Evolutionary conservation across 2,797 vertebrate species (phyloP).

Genomic region (Pseudotriccus pelzelni): DNA sequence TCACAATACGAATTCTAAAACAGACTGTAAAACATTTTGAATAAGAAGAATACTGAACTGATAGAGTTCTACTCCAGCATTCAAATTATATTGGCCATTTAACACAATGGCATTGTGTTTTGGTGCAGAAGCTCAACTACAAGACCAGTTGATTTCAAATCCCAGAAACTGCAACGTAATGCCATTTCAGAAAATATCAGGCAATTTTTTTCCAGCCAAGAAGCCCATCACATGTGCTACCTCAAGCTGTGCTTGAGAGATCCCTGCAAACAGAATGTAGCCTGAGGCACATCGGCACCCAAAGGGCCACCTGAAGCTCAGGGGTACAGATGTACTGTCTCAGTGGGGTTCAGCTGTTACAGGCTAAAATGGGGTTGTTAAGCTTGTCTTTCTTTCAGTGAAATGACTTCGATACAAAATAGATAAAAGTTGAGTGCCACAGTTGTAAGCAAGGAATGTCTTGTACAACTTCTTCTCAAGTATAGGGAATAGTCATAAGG

Average conservation of each 20-base stretch:
- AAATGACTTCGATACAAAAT: background rate
- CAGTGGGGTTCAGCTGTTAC: background rate
- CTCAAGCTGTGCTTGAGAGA: background rate
- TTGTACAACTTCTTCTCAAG: background rate
- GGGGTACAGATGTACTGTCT: background rate
- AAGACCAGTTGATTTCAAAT: background rate
- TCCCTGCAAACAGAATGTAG: background rate
- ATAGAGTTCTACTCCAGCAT: background rate
- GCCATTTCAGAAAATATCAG: background rate
- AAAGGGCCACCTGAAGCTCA: background rate
- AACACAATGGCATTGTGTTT: background rate
- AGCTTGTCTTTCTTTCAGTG: background rate
- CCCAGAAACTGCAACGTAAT: background rate
- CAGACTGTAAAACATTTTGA: background rate
- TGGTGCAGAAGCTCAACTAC: background rate
- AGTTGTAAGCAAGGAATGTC: background rate
- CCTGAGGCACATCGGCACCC: background rate
- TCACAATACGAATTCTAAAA: background rate
- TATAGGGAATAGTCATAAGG: background rate
- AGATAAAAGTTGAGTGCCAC: background rate
- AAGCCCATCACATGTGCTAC: background rate
- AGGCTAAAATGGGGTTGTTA: background rate
- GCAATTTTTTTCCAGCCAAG: background rate
- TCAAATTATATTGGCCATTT: background rate
- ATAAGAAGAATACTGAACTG: background rate